Percentiles rank a stretch among this genome's conserved stretches.
These are phyloP conservation scores for Uloborus plumipes DNA, from an alignment of 2,888 invertebrate genomes.

Conservation along the genomic window DNA sequence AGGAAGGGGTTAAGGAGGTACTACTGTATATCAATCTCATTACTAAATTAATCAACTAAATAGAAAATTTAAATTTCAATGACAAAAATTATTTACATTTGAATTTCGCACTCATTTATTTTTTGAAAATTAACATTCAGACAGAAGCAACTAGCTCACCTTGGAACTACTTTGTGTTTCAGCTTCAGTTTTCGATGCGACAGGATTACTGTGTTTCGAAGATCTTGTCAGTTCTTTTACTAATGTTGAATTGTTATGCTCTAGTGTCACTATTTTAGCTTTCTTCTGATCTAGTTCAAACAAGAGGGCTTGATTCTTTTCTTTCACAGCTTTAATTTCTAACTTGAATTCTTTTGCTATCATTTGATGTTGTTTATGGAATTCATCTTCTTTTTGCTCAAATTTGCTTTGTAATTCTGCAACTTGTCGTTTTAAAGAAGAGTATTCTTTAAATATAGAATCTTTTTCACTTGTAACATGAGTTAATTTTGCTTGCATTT, in stretches of 20 bases:
- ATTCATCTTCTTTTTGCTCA: not conserved
- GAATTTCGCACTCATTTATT: no score
- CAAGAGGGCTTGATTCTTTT: not conserved
- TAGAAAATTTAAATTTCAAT: no score
- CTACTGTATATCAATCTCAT: no score
- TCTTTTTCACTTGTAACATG: not conserved
- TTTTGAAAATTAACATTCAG: no score
- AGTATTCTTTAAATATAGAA: not conserved
- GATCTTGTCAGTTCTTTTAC: slow-evolving; percentile 2
- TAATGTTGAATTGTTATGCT: slow-evolving; percentile 7
- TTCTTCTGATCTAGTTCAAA: slow-evolving; percentile 17
- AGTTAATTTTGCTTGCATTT: not conserved
- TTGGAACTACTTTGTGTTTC: no score
- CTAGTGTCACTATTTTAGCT: slow-evolving; percentile 6
- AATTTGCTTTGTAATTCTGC: not conserved
- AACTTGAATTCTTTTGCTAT: no score
- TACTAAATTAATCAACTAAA: no score
- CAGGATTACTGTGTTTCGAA: no score
- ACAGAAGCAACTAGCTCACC: no score
- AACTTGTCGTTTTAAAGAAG: not conserved
- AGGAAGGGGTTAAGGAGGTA: no score
- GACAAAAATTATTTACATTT: no score
- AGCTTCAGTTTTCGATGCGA: no score
- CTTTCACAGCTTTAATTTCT: not conserved
- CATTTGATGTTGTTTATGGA: not conserved